Conservation (phyloP, 2,888 invertebrate species). For the Drosophila fulvimacula region DNA sequence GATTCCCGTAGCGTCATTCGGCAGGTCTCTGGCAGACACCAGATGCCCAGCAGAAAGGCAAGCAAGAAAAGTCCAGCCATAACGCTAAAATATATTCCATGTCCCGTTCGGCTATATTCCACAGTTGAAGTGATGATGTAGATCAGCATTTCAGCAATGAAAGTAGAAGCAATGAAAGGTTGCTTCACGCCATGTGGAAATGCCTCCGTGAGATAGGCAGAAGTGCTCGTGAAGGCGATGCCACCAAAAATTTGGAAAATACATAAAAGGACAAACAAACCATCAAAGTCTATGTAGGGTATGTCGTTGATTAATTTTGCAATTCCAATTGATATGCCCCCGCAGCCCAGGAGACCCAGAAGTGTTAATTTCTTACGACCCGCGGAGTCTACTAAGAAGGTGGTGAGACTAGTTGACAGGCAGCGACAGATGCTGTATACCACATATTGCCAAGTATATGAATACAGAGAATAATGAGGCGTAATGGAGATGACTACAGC, state of each 20-base stretch:
- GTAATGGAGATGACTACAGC: background rate
- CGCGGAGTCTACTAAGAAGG: constrained; percentile 52
- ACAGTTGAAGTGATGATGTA: constrained; percentile 50
- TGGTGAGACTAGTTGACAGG: constrained; percentile 41
- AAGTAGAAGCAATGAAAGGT: constrained; percentile 67
- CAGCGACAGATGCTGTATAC: constrained; percentile 57
- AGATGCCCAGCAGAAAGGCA: constrained; percentile 55
- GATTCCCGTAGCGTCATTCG: constrained; percentile 65
- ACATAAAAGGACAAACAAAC: constrained; percentile 44
- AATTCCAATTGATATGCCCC: constrained; percentile 55
- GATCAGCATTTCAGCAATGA: constrained; percentile 60
- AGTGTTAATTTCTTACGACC: constrained; percentile 72
- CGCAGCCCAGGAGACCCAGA: constrained; percentile 56
- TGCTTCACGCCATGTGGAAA: constrained; percentile 79
- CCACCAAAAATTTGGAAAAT: constrained; percentile 67
- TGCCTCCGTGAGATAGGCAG: constrained; percentile 69
- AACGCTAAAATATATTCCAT: constrained; percentile 53
- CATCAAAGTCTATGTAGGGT: background rate
- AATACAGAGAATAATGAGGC: fast-evolving
- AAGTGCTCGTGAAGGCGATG: constrained; percentile 53
- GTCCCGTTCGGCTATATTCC: fast-evolving
- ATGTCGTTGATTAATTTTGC: constrained; percentile 10
- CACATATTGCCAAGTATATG: constrained; percentile 32
- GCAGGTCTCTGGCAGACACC: constrained; percentile 76
- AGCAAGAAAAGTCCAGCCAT: constrained; percentile 58